Percentiles rank a stretch among this genome's conserved stretches.
These are phyloP conservation scores for Ophion ellenae DNA, from an alignment of 2,888 invertebrate genomes.

Conservation along the genomic window DNA sequence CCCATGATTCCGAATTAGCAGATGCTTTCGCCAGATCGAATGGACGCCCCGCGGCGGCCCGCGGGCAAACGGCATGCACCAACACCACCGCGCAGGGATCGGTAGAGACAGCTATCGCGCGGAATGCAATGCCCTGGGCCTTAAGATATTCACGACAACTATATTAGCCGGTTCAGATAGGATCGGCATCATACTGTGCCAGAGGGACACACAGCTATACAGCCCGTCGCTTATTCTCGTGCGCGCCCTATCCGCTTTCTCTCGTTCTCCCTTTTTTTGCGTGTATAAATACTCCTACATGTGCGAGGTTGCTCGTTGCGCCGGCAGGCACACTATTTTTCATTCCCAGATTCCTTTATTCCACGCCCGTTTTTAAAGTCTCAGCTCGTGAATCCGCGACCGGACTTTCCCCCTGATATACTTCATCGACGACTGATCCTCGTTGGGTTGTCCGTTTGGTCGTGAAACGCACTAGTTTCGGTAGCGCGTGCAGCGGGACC, in stretches of 20 bases:
- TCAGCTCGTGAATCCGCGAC: background rate
- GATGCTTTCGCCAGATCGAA: constrained; percentile 83
- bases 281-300: background rate
- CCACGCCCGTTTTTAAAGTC: background rate
- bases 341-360: constrained; percentile 47
- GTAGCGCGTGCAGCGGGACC: too few relatives aligned
- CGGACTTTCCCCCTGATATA: too few relatives aligned
- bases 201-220: constrained; percentile 75
- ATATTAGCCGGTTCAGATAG: constrained; percentile 83
- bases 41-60: constrained; percentile 82
- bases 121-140: constrained; percentile 79
- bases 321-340: constrained; percentile 12
- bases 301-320: constrained; percentile 40
- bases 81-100: constrained; percentile 23
- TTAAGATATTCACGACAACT: constrained; percentile 84
- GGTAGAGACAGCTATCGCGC: constrained; percentile 73
- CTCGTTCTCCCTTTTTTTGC: constrained; percentile 7
- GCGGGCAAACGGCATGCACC: constrained; percentile 56
- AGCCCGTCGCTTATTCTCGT: constrained; percentile 71
- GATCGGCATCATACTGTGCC: constrained; percentile 83
- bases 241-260: constrained; percentile 46
- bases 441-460: too few relatives aligned
- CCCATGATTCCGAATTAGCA: constrained; percentile 84
- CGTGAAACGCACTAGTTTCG: too few relatives aligned
- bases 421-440: too few relatives aligned